Evolutionary conservation across 37 sponge, comb jelly and placozoan genomes (phyloP), one percentile per base, ranked within the genome.

Genomic region (Halisarca cf. caerulea): DNA sequence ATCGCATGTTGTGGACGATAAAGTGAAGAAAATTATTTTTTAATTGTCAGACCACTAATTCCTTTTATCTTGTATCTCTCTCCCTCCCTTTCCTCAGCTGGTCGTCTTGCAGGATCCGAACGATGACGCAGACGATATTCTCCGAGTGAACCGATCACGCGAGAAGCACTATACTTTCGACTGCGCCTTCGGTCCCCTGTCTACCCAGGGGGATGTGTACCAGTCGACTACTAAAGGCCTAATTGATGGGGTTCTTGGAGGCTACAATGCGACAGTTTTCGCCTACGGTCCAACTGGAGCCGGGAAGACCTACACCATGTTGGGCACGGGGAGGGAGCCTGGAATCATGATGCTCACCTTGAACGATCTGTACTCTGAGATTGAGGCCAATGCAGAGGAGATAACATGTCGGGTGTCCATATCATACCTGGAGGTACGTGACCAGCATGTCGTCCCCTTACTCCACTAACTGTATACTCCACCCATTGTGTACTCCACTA

Each of bases 221-320:
- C 40, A 90, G 58, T 44, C 62, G 18, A 89, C 93, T 1, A 83
- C 89, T 36, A 92, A 80, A 61, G 70, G 61, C 33, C 83, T 95
- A 8, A 85, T 95, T 21, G 79, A 80, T 17, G 61, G 84, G 11
- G 91, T 96, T 30, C 37, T 90, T 18, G 45, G 51, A 21, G 96
- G 96, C 11, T 85, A 83, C 75, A 92, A 96, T 66, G 81, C 90
- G 2, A 92, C 96, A 21, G 96, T 92, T 40, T 96, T 96, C 88
- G 96, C 96, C 18, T 96, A 96, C 81, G 96, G 96, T 17, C 90
- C 96, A 15, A 96, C 96, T 82, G 96, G 96, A 18, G 86, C 96
- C 42, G 96, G 96, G 2, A 96, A 96, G 86, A 96, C 96, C 9
- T 88, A 89, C 85, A 96, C 96, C 38, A 96, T 96, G 96, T 43